phyloP scores from a whole-genome alignment of 2,797 vertebrate genomes.

The Sternarchorhynchus goeldii region DNA sequence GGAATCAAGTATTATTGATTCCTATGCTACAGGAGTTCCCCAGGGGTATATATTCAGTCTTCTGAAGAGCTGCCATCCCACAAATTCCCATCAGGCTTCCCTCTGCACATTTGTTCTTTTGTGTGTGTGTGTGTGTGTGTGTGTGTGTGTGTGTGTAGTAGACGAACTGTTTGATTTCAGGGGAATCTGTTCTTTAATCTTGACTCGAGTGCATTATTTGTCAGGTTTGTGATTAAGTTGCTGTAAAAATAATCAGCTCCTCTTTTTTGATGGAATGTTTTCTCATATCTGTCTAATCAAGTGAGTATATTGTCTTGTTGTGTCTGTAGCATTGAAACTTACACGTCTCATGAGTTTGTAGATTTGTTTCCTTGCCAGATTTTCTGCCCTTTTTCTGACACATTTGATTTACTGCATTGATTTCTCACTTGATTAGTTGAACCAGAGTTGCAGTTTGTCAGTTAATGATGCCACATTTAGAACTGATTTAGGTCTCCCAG shows the following conservation, averaged over 20 bases:
- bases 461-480: constrained; percentile 46
- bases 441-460: constrained; percentile 45
- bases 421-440: constrained; percentile 52
- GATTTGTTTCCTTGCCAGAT: constrained; percentile 28
- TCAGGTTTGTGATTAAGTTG: constrained; percentile 46
- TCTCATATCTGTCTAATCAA: constrained; percentile 50
- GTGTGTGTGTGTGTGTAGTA: constrained; percentile 27
- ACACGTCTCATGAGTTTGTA: constrained; percentile 27
- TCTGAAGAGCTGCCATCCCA: constrained; percentile 30
- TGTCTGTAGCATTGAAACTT: constrained; percentile 48
- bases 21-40: constrained; percentile 15
- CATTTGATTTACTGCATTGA: constrained; percentile 46
- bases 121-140: constrained; percentile 18
- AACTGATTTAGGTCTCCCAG: constrained; percentile 39
- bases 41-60: constrained; percentile 33
- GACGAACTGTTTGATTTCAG: constrained; percentile 42
- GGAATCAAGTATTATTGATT: constrained; percentile 7
- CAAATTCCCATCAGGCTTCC: constrained; percentile 23
- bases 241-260: constrained; percentile 39
- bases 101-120: constrained; percentile 51
- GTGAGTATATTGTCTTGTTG: constrained; percentile 31
- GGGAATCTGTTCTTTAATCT: constrained; percentile 48
- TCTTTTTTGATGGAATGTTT: constrained; percentile 32
- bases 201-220: constrained; percentile 28
- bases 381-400: constrained; percentile 48